Evolutionary conservation across 2,888 invertebrate genomes (phyloP).

Genomic region (Metellina segmentata): DNA sequence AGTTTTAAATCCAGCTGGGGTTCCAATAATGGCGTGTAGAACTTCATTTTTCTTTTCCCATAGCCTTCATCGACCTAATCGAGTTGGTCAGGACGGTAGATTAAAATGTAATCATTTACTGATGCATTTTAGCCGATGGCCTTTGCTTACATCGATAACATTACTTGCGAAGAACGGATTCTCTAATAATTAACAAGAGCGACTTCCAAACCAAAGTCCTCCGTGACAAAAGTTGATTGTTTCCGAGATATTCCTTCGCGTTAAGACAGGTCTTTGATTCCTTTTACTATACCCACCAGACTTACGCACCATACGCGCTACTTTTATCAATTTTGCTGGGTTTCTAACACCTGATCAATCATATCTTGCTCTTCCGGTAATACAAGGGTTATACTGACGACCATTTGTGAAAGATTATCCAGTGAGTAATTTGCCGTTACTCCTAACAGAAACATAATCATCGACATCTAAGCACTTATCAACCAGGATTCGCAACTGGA

Average conservation of each 20-base stretch:
- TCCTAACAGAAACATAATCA: too few relatives aligned
- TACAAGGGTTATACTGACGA: too few relatives aligned
- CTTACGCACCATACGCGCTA: too few relatives aligned
- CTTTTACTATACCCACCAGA: too few relatives aligned
- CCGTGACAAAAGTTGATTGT: neutral
- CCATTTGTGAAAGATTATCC: too few relatives aligned
- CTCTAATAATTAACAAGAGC: neutral
- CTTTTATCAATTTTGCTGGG: too few relatives aligned
- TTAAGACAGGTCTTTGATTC: too few relatives aligned
- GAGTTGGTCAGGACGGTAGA: neutral
- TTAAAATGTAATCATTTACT: neutral
- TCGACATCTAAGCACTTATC: too few relatives aligned
- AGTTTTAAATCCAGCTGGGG: neutral
- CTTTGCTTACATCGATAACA: neutral
- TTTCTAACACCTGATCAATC: too few relatives aligned
- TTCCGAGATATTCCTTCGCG: neutral
- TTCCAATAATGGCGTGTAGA: neutral
- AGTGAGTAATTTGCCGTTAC: too few relatives aligned
- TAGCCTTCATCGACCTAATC: constrained; percentile 6
- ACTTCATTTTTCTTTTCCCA: neutral
- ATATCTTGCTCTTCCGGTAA: too few relatives aligned
- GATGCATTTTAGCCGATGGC: neutral
- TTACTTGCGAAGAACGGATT: neutral
- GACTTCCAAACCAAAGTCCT: neutral
- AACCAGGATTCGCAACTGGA: too few relatives aligned